These are phyloP conservation scores for Neuroterus valhalla DNA, from an alignment of 1,140 invertebrate genomes.

Conservation along the genomic window DNA sequence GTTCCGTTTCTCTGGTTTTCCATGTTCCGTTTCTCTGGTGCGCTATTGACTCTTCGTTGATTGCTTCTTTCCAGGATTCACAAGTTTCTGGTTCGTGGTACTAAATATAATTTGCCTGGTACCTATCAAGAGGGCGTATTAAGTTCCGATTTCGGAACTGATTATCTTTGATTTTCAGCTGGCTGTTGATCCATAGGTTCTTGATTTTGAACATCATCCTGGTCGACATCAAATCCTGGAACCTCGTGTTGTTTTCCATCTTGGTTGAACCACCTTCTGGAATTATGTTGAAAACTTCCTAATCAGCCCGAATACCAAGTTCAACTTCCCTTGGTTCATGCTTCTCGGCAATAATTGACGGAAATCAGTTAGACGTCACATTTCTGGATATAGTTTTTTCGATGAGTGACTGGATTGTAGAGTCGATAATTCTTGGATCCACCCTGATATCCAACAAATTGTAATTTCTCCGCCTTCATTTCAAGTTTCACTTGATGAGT, in stretches of 20 bases:
- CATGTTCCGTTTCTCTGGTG: constrained; percentile 37
- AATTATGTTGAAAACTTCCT: too few species aligned
- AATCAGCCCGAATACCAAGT: not conserved
- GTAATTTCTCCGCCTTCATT: too few species aligned
- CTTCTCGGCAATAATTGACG: too few species aligned
- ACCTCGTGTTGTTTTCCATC: too few species aligned
- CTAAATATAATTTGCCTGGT: constrained; percentile 40
- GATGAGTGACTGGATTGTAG: constrained; percentile 51
- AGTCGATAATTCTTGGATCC: constrained; percentile 57
- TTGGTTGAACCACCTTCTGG: too few species aligned
- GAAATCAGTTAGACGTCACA: constrained; percentile 56
- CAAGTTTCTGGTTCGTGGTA: too few species aligned
- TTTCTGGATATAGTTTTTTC: constrained; percentile 55
- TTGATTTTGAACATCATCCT: not conserved
- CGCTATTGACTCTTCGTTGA: constrained; percentile 40
- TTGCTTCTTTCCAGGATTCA: too few species aligned
- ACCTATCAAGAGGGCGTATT: constrained; percentile 9
- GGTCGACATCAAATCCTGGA: not conserved
- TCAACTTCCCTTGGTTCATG: not conserved
- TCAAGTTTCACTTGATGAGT: too few species aligned
- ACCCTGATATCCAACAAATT: too few species aligned
- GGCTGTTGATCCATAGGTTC: constrained; percentile 24
- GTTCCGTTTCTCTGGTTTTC: too few species aligned
- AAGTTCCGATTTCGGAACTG: constrained; percentile 23
- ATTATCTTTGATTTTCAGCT: not conserved